Percentiles rank a stretch among this genome's conserved stretches.
These are phyloP conservation scores for Silurus lanzhouensis DNA, from an alignment of 2,797 vertebrate species.

Conservation along the genomic window DNA sequence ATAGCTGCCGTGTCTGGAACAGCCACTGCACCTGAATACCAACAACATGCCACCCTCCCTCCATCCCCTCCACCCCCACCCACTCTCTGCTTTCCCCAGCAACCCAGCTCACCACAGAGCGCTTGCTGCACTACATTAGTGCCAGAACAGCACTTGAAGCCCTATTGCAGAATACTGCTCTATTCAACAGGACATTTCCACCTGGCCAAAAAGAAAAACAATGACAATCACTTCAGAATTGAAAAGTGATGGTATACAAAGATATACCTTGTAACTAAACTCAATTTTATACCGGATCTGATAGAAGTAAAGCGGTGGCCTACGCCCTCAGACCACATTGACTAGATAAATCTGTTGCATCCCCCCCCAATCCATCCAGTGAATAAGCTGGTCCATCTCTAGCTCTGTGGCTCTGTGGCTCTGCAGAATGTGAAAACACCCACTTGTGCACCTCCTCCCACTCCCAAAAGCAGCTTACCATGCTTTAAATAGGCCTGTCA, in stretches of 20 bases:
- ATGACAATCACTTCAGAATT: background rate
- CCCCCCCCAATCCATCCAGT: constrained; percentile 41
- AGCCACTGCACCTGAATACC: constrained; percentile 90
- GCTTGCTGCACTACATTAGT: constrained; percentile 33
- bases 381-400: constrained; percentile 45
- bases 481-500: constrained; percentile 72
- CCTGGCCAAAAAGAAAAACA: constrained; percentile 5
- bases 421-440: constrained; percentile 65
- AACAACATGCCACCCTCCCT: constrained; percentile 76
- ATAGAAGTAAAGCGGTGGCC: constrained; percentile 63
- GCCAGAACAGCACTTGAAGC: constrained; percentile 45
- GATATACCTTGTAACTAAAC: background rate
- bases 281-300: constrained; percentile 46
- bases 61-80: constrained; percentile 46
- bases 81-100: constrained; percentile 52
- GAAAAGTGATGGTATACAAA: background rate
- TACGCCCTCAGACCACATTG: constrained; percentile 63
- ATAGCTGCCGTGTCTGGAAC: constrained; percentile 95
- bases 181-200: constrained; percentile 43
- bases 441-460: constrained; percentile 50
- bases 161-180: constrained; percentile 38
- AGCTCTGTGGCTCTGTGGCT: constrained; percentile 51
- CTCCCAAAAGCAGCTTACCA: constrained; percentile 57
- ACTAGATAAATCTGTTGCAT: constrained; percentile 72
- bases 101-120: constrained; percentile 50